These are phyloP conservation scores for Drusus annulatus DNA, from an alignment of 1,140 invertebrate genomes.

Conservation along the genomic window DNA sequence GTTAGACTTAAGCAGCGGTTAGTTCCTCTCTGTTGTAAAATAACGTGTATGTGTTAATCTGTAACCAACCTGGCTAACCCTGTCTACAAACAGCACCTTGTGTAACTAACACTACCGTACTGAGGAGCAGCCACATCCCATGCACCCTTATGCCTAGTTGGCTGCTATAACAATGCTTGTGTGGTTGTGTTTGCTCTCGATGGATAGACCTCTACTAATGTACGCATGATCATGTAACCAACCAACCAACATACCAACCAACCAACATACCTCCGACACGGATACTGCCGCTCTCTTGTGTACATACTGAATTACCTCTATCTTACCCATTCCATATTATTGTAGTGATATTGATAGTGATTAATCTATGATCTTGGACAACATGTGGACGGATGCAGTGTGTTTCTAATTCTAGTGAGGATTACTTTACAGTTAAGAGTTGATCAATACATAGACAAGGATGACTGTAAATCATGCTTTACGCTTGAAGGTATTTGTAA, in stretches of 20 bases:
- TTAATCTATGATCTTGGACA: neutral
- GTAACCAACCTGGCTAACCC: slow-evolving; percentile 49
- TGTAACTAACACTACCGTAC: slow-evolving; percentile 53
- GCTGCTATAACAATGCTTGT: slow-evolving; percentile 59
- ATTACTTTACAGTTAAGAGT: neutral
- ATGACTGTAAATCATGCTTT: too few relatives aligned
- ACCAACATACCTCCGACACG: neutral
- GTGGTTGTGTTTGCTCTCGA: slow-evolving; percentile 49
- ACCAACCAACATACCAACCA: too few relatives aligned
- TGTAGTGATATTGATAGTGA: neutral
- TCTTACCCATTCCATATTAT: slow-evolving; percentile 23
- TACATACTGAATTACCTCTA: neutral
- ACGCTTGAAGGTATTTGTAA: neutral
- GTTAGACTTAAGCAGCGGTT: neutral
- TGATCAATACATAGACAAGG: too few relatives aligned
- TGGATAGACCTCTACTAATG: slow-evolving; percentile 54
- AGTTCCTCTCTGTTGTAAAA: slow-evolving; percentile 16
- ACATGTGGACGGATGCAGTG: neutral
- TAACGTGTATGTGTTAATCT: slow-evolving; percentile 6
- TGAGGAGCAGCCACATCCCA: slow-evolving; percentile 42
- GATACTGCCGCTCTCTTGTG: neutral
- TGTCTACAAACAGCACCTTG: slow-evolving; percentile 52
- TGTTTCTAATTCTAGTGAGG: neutral
- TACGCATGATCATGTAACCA: slow-evolving; percentile 46
- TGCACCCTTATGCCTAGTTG: slow-evolving; percentile 54